Conservation (phyloP, 2,888 invertebrate species). For the Parnassius apollo region DNA sequence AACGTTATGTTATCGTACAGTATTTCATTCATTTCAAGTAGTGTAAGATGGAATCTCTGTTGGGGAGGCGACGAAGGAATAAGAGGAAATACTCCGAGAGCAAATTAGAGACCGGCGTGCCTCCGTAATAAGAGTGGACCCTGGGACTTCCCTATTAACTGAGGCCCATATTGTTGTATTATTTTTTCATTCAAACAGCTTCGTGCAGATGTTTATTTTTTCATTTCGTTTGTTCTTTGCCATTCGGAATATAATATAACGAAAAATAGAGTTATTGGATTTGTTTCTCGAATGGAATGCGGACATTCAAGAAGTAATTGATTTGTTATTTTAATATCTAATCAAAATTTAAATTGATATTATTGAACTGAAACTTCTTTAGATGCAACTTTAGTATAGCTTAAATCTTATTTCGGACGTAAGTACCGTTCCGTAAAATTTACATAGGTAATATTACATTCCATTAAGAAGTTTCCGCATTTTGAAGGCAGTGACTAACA, state of each 20-base stretch:
- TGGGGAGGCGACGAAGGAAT: constrained; percentile 54
- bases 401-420: too few species aligned
- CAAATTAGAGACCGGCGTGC: constrained; percentile 66
- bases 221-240: constrained; percentile 35
- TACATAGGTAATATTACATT: too few species aligned
- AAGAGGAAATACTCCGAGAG: constrained; percentile 58
- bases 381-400: too few species aligned
- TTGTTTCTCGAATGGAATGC: constrained; percentile 5
- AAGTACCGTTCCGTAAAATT: too few species aligned
- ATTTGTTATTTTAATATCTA: background rate
- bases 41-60: constrained; percentile 40
- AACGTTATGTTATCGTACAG: constrained; percentile 28
- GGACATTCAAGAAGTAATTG: constrained; percentile 13
- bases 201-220: constrained; percentile 45
- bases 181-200: constrained; percentile 63
- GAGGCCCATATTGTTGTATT: constrained; percentile 67
- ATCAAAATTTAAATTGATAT: too few species aligned
- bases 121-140: constrained; percentile 70
- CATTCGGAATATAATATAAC: constrained; percentile 22
- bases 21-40: constrained; percentile 51
- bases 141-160: constrained; percentile 58
- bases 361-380: too few species aligned
- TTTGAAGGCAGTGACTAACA: too few species aligned
- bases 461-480: too few species aligned
- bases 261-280: constrained; percentile 6